These are phyloP conservation scores for Rhynchomys soricoides DNA, from an alignment of 2,113 vertebrate genomes.

Conservation along the genomic window DNA sequence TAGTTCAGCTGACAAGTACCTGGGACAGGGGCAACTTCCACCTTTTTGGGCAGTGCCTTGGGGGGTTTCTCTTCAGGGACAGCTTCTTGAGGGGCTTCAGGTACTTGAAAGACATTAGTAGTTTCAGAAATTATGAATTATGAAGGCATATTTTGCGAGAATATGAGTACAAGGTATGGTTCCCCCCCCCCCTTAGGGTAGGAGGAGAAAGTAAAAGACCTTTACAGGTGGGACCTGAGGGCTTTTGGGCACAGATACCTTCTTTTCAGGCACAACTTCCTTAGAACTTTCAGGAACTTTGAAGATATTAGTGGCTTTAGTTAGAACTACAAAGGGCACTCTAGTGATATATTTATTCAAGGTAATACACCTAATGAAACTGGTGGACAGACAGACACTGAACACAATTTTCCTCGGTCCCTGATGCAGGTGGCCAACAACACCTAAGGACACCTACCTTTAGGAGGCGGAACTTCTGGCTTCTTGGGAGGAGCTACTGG, in stretches of 20 bases:
- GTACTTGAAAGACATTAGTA: conserved; percentile 84
- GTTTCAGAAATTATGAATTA: conserved; percentile 6
- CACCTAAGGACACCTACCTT: conserved; percentile 79
- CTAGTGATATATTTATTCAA: not conserved
- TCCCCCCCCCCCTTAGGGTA: not conserved
- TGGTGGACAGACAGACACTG: not conserved
- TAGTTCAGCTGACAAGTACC: conserved; percentile 68
- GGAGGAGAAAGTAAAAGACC: conserved; percentile 62
- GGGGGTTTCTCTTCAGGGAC: conserved; percentile 74
- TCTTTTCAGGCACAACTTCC: conserved; percentile 78
- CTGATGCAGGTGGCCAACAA: not conserved
- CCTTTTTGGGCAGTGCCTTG: conserved; percentile 61
- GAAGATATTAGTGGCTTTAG: conserved; percentile 85
- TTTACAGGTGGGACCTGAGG: conserved; percentile 70
- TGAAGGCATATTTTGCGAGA: not conserved
- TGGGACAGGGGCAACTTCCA: conserved; percentile 60
- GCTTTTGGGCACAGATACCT: conserved; percentile 73
- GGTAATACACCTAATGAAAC: not conserved
- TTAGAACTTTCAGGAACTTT: conserved; percentile 76
- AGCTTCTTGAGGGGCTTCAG: conserved; percentile 75
- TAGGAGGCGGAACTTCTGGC: conserved; percentile 79
- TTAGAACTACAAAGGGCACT: not conserved
- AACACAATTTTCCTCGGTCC: not conserved
- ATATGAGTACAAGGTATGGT: not conserved
- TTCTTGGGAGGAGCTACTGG: conserved; percentile 80